Evolutionary conservation across 1,140 invertebrate species (phyloP), one percentile per base, ranked within the genome.

Genomic region (Alviniconcha marisindica): DNA sequence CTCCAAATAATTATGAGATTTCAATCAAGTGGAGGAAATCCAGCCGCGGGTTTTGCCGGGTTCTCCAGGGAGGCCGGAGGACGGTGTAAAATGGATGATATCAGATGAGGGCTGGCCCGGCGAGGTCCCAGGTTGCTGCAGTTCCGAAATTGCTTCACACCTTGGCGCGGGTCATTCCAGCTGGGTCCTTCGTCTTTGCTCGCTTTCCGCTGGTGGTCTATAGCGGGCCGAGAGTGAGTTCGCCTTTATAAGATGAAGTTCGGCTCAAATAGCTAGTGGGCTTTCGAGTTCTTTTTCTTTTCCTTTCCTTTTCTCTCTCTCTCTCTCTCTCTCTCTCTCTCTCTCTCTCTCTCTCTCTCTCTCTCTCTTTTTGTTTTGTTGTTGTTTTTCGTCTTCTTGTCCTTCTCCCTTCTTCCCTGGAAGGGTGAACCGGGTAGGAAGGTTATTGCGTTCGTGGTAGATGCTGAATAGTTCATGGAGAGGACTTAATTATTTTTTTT

Each of bases 1-100:
- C 60, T 60, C 74, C n/a, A 77, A 82, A 86, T 86, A 83, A 86
- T 86, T 86, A 86, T 77, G 80, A 81, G 82, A 86, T 86, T 83
- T 86, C 82, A 83, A 83, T 83, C 71, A 83, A 81, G 63, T 77
- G 54, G 48, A 51, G 44, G 51, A 76, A 81, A 77, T 54, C 60
- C 76, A 66, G 79, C 66, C 69, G 7, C 21, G 73, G 73, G 36
- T n/a, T 42, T 14, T 42, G 73, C 18, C 18, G 40, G 38, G 40
- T n/a, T 44, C 40, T 38, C 40, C 69, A 4, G 31, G 66, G 44
- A 42, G 74, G 60, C 51, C 24, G 78, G n/a, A 54, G 71, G 74
- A 69, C 69, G 42, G 73, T 48, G 42, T 76, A 80, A 80, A 80
- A 80, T 80, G 78, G 78, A 80, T 80, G 78, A 80, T 80, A 66